A percentile compares a stretch with the other conserved stretches of the same genome.
phyloP scores from a whole-genome alignment of 1,140 invertebrate species.

The Microplitis mediator region DNA sequence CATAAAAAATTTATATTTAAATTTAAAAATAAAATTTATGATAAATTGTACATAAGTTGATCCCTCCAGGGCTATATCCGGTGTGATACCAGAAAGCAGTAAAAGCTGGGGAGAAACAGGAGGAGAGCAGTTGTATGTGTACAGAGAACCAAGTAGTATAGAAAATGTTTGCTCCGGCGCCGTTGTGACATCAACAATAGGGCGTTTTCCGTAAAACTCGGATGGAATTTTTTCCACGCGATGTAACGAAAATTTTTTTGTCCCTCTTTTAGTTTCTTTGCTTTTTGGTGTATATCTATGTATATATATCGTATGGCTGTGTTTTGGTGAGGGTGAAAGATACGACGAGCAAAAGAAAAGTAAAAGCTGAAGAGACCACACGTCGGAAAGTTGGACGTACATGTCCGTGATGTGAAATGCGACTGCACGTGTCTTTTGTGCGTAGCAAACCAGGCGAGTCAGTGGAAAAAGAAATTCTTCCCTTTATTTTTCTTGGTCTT shows the following conservation, averaged over 20 bases:
- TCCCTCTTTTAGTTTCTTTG: neutral
- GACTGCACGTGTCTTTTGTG: constrained; percentile 14
- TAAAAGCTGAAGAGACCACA: neutral
- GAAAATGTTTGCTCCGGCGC: constrained; percentile 7
- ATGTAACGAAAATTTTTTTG: neutral
- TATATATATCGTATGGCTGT: no score
- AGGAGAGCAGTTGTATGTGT: neutral
- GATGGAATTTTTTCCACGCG: neutral
- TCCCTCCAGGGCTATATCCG: constrained; percentile 6
- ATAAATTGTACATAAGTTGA: constrained; percentile 11
- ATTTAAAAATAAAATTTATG: constrained; percentile 11
- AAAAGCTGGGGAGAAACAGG: neutral
- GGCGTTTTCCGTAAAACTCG: neutral
- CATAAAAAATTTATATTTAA: neutral
- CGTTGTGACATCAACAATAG: neutral
- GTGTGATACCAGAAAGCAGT: neutral
- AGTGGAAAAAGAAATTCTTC: neutral
- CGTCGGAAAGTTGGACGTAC: constrained; percentile 1
- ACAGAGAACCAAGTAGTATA: constrained; percentile 1
- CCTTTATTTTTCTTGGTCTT: neutral
- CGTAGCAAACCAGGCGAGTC: neutral
- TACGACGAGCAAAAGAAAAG: neutral
- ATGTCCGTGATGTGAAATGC: constrained; percentile 12
- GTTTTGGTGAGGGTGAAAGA: neutral
- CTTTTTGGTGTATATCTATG: no score